These are phyloP conservation scores for Sitobion miscanthi DNA, from an alignment of 1,140 invertebrate species.

Conservation along the genomic window DNA sequence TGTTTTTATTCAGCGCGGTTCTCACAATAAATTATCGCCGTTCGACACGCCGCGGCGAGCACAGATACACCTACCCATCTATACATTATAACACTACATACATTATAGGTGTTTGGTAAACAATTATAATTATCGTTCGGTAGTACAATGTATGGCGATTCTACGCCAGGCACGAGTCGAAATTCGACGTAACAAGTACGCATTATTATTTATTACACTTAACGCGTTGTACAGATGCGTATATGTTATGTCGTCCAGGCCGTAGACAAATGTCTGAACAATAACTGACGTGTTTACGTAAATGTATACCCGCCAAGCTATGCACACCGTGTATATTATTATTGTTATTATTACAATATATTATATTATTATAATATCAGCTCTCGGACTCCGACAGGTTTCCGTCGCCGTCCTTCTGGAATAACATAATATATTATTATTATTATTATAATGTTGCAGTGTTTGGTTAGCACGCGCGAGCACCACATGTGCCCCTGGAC, in stretches of 20 bases:
- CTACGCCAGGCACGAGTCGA: not conserved
- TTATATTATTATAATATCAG: not conserved
- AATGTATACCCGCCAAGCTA: no score
- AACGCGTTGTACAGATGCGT: not conserved
- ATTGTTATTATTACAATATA: not conserved
- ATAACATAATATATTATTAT: not conserved
- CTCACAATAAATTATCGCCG: not conserved
- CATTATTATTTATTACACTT: not conserved
- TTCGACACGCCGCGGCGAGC: not conserved
- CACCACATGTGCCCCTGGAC: conserved; percentile 14
- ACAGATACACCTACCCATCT: not conserved
- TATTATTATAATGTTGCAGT: not conserved
- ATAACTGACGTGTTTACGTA: not conserved
- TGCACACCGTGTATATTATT: not conserved
- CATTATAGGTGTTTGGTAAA: not conserved
- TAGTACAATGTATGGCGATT: not conserved
- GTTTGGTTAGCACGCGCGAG: not conserved
- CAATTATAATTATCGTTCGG: not conserved
- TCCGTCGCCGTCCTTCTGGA: not conserved
- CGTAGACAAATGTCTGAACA: not conserved
- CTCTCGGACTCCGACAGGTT: not conserved
- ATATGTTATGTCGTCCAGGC: no score
- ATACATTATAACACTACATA: no score
- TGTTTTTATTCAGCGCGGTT: not conserved
- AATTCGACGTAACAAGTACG: not conserved